phyloP scores from a whole-genome alignment of 1,140 invertebrate species.

The Brachionus manjavacas region DNA sequence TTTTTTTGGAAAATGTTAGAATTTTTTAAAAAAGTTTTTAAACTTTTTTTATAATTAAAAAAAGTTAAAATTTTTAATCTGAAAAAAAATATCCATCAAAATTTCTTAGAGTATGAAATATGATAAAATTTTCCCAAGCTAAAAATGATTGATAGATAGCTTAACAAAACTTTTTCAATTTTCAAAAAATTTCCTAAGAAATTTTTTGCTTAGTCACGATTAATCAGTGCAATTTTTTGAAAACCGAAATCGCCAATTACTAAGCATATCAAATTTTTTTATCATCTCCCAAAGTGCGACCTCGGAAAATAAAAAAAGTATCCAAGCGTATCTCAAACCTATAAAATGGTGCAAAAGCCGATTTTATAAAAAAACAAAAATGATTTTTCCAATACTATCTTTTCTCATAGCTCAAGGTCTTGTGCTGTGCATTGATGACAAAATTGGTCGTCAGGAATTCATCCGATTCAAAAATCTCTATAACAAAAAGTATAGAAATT shows the following conservation, averaged over 20 bases:
- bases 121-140: background rate
- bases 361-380: background rate
- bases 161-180: background rate
- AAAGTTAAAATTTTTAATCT: no score
- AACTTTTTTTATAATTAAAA: no score
- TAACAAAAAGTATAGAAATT: background rate
- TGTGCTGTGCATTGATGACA: background rate
- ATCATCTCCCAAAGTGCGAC: background rate
- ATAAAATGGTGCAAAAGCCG: background rate
- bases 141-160: background rate
- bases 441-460: constrained; percentile 11
- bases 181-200: no score
- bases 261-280: background rate
- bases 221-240: background rate
- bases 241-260: background rate
- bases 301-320: background rate
- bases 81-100: no score
- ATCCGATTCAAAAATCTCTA: background rate
- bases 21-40: no score
- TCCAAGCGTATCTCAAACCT: background rate
- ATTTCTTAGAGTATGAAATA: background rate
- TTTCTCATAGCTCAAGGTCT: background rate
- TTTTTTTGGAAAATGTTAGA: no score
- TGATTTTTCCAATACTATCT: background rate
- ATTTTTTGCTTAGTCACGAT: background rate